These are phyloP conservation scores for Cryptoprocta ferox DNA, from an alignment of 2,797 vertebrate species.

Conservation along the genomic window DNA sequence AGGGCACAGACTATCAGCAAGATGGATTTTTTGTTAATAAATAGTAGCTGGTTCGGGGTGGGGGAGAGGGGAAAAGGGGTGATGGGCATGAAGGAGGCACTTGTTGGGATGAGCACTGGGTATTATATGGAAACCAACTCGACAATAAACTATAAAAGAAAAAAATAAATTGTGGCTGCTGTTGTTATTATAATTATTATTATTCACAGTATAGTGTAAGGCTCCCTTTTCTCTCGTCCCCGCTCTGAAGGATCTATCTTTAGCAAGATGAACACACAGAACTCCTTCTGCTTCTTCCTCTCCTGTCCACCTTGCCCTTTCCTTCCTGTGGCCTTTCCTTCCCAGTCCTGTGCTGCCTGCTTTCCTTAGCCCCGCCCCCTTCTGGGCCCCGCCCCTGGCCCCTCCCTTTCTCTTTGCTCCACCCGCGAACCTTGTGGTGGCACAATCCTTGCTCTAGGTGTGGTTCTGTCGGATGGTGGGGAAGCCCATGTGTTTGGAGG, in stretches of 20 bases:
- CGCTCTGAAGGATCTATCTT: neutral
- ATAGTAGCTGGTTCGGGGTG: too few species aligned
- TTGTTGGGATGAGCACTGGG: too few species aligned
- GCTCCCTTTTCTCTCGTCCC: neutral
- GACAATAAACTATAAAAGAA: too few species aligned
- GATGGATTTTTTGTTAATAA: neutral
- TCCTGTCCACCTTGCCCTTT: rapidly evolving
- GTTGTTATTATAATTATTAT: neutral
- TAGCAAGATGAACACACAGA: neutral
- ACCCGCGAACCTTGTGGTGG: neutral
- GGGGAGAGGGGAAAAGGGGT: too few species aligned
- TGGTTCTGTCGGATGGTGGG: neutral
- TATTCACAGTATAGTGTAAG: neutral
- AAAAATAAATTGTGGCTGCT: too few species aligned
- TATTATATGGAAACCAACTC: too few species aligned
- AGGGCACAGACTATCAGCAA: rapidly evolving
- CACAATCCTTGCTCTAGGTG: neutral
- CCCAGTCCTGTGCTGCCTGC: rapidly evolving
- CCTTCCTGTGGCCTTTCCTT: neutral
- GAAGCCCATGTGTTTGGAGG: neutral
- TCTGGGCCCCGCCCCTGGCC: too few species aligned
- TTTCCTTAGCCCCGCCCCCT: neutral
- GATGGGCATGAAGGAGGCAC: too few species aligned
- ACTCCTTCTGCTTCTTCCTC: neutral
- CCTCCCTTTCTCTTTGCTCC: too few species aligned